Conservation (phyloP, 2,797 vertebrate genomes). For the Poeciliopsis infans region DNA sequence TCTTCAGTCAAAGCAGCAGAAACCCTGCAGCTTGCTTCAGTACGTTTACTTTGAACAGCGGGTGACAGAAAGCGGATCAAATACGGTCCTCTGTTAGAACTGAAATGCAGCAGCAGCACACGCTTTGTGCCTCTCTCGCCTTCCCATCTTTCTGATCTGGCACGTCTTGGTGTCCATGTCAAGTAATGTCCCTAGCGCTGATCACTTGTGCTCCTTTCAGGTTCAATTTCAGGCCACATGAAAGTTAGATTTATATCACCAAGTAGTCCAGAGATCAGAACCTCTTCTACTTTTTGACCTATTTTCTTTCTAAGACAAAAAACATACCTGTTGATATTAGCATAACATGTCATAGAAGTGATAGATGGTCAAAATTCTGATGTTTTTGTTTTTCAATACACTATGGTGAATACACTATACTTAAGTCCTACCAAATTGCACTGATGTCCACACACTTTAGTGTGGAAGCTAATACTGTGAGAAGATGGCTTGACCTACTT, state of each 20-base stretch:
- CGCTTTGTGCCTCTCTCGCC: not conserved
- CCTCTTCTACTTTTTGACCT: not conserved
- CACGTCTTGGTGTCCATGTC: not conserved
- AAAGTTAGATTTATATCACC: not conserved
- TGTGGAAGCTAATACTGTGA: not conserved
- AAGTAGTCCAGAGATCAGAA: not conserved
- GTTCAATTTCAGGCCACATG: not conserved
- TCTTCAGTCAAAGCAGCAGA: constrained; percentile 3
- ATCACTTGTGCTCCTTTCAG: not conserved
- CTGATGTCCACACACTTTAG: not conserved
- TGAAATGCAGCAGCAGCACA: constrained; percentile 7
- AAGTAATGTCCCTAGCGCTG: not conserved
- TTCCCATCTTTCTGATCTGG: constrained; percentile 1
- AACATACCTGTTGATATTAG: not conserved
- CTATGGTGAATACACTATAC: not conserved
- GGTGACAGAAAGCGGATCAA: constrained; percentile 6
- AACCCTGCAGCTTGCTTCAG: constrained; percentile 5
- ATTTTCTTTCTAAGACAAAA: not conserved
- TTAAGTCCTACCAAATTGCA: not conserved
- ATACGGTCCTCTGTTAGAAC: not conserved
- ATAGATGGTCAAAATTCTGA: not conserved
- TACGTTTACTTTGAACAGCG: constrained; percentile 1
- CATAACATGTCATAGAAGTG: not conserved
- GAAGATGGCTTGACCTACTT: not conserved
- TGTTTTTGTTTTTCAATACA: not conserved